Percentiles rank a stretch among this genome's conserved stretches.
Conservation (phyloP, 1,140 invertebrate species). For the Chrysopa pallens region DNA sequence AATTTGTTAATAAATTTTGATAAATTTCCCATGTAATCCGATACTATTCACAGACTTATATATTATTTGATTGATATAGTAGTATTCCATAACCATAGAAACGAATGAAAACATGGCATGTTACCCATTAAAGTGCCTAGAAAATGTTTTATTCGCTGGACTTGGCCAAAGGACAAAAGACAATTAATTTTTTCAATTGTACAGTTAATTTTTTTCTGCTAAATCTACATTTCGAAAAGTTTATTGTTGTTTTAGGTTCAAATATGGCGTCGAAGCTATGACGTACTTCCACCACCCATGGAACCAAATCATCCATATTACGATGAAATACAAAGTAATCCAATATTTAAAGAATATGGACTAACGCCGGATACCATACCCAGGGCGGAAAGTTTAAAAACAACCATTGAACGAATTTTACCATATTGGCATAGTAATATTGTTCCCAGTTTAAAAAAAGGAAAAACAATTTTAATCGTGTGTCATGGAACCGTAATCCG, state of each 20-base stretch:
- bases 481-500: constrained; percentile 54
- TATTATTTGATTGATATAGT: too few species aligned
- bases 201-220: too few species aligned
- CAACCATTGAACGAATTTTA: constrained; percentile 36
- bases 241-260: constrained; percentile 20
- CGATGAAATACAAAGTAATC: constrained; percentile 30
- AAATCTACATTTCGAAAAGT: too few species aligned
- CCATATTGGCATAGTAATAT: constrained; percentile 42
- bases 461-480: constrained; percentile 33
- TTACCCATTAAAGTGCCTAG: too few species aligned
- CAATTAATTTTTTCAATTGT: constrained; percentile 62
- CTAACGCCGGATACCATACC: constrained; percentile 31
- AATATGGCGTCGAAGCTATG: constrained; percentile 49
- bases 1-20: too few species aligned
- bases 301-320: constrained; percentile 32
- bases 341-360: constrained; percentile 22
- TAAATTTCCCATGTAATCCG: too few species aligned
- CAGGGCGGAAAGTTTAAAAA: constrained; percentile 44
- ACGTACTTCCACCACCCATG: constrained; percentile 42
- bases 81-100: too few species aligned
- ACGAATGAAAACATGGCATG: too few species aligned
- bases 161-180: too few species aligned
- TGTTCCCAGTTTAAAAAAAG: background rate
- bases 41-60: too few species aligned
- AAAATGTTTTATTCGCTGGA: constrained; percentile 36